Percentiles rank a stretch among this genome's conserved stretches.
Evolutionary conservation across 2,797 vertebrate genomes (phyloP).

Genomic region (Momotus momota): DNA sequence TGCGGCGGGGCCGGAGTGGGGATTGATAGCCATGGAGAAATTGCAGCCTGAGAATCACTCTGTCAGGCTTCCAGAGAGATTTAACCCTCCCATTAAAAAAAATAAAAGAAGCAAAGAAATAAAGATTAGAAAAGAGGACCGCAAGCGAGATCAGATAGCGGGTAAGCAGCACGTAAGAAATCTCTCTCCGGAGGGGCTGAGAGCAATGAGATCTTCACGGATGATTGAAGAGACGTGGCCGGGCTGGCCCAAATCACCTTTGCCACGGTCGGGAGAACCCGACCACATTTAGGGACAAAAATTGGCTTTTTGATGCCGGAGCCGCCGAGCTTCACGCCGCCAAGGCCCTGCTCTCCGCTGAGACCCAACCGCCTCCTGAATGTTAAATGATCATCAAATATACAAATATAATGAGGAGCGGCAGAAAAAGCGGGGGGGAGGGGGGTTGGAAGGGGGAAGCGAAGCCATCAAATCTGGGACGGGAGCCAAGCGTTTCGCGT

Average conservation of each 20-base stretch:
- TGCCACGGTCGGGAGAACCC: not conserved
- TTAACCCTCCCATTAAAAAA: not conserved
- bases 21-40: not conserved
- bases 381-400: not conserved
- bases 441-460: not conserved
- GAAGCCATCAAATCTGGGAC: not conserved
- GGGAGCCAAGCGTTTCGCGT: not conserved
- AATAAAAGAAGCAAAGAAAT: not conserved
- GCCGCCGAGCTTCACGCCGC: not conserved
- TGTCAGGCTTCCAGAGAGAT: not conserved
- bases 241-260: not conserved
- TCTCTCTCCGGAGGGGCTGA: not conserved
- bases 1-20: accelerated
- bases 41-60: not conserved
- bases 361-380: accelerated
- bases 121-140: not conserved
- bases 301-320: accelerated
- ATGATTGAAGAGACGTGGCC: accelerated
- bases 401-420: not conserved
- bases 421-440: not conserved
- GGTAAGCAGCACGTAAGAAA: not conserved
- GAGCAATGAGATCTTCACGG: not conserved
- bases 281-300: not conserved
- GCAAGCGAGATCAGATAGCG: accelerated
- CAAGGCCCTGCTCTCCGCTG: not conserved